These are phyloP conservation scores for Drosophila insularis DNA, from an alignment of 1,140 invertebrate genomes.

Conservation along the genomic window DNA sequence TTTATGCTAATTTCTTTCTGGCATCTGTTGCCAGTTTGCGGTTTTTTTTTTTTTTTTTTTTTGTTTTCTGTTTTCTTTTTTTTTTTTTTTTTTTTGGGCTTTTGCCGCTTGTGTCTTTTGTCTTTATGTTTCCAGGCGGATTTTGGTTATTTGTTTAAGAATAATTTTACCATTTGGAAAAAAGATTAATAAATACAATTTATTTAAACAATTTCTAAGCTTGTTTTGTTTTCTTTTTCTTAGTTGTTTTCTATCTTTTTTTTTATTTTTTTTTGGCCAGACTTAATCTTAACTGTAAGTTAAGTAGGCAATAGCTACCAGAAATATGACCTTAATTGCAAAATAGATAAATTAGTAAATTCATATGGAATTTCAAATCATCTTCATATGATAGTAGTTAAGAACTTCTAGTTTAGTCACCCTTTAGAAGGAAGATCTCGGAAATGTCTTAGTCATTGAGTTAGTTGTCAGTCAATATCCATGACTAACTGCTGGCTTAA, in stretches of 20 bases:
- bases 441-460: too few relatives aligned
- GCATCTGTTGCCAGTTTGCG: slow-evolving; percentile 37
- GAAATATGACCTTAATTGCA: too few relatives aligned
- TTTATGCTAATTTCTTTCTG: slow-evolving; percentile 64
- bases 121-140: not conserved
- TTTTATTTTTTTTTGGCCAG: not conserved
- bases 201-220: not conserved
- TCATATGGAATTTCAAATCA: too few relatives aligned
- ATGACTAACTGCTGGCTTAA: too few relatives aligned
- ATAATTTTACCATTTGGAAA: slow-evolving; percentile 7
- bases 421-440: too few relatives aligned
- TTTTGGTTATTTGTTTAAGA: not conserved
- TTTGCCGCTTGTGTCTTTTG: not conserved
- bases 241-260: not conserved
- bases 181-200: slow-evolving; percentile 6
- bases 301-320: not conserved
- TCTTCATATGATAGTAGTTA: too few relatives aligned
- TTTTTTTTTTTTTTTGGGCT: not conserved
- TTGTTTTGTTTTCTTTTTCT: not conserved
- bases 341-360: too few relatives aligned
- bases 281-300: not conserved
- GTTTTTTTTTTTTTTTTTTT: not conserved
- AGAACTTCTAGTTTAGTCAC: too few relatives aligned
- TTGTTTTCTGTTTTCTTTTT: not conserved
- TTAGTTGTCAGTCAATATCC: too few relatives aligned